Percentiles rank a stretch among this genome's conserved stretches.
Conservation (phyloP, 1,140 invertebrate genomes). For the Drosophila quadrilineata region DNA sequence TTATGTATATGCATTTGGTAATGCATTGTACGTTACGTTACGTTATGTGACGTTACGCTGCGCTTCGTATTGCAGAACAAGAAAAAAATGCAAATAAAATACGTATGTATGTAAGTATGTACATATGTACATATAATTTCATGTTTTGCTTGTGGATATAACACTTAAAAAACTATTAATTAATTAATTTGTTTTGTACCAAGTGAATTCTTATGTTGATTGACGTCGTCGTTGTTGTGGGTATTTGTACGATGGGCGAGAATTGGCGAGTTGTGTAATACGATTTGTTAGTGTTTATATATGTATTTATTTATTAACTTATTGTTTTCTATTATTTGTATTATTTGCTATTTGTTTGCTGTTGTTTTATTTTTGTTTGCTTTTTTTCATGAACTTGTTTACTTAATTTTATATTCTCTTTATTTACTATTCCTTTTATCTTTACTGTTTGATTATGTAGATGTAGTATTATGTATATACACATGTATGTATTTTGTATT, state of each 20-base stretch:
- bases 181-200: conserved; percentile 36
- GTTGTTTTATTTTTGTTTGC: conserved; percentile 13
- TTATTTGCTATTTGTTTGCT: too few species aligned
- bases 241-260: conserved; percentile 38
- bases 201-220: conserved; percentile 30
- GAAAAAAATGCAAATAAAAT: too few species aligned
- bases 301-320: conserved; percentile 10
- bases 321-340: background rate
- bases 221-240: conserved; percentile 27
- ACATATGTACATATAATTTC: too few species aligned
- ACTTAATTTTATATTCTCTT: conserved; percentile 18
- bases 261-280: conserved; percentile 43
- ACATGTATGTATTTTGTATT: conserved; percentile 22
- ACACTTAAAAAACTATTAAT: too few species aligned
- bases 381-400: conserved; percentile 21
- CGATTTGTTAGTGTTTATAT: conserved; percentile 28
- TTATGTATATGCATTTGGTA: too few species aligned
- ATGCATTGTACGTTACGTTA: too few species aligned
- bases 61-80: too few species aligned
- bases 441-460: too few species aligned
- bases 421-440: conserved; percentile 1
- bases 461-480: too few species aligned
- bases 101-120: background rate
- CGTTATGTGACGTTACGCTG: too few species aligned
- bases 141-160: too few species aligned